These are phyloP conservation scores for Tympanoctomys barrerae DNA, from an alignment of 2,797 vertebrate genomes.

Conservation along the genomic window DNA sequence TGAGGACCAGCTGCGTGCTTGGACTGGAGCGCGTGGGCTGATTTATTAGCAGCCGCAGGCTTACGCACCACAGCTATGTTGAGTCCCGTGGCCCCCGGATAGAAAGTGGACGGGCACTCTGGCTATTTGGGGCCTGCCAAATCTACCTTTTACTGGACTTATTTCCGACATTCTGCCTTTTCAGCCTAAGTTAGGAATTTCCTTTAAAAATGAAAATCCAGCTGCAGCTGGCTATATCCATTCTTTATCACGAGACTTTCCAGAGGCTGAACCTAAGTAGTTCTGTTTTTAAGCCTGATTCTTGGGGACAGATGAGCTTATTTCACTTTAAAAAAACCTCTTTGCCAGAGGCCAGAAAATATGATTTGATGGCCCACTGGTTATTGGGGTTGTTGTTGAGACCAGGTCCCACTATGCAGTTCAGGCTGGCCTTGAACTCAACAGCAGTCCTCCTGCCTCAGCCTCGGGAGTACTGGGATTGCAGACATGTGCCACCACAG, in stretches of 20 bases:
- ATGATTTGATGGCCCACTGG: background rate
- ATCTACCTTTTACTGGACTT: background rate
- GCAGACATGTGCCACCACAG: background rate
- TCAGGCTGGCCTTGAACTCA: background rate
- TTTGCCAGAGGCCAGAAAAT: constrained; percentile 56
- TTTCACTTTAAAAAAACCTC: constrained; percentile 52
- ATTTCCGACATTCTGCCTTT: background rate
- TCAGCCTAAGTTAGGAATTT: constrained; percentile 38
- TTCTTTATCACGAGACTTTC: background rate
- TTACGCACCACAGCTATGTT: background rate
- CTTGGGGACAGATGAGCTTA: constrained; percentile 33
- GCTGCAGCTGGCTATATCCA: background rate
- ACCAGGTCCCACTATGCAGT: background rate
- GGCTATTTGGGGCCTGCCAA: background rate
- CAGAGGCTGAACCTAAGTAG: background rate
- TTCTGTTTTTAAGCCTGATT: constrained; percentile 31
- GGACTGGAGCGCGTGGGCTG: background rate
- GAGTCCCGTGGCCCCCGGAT: background rate
- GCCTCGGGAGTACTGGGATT: background rate
- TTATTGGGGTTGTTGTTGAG: background rate
- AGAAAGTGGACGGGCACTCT: background rate
- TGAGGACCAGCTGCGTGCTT: background rate
- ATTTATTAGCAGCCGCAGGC: background rate
- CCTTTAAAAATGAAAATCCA: constrained; percentile 47
- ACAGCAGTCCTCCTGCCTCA: background rate